Conservation (phyloP, 2,888 invertebrate genomes). For the Ecliptopera silaceata region DNA sequence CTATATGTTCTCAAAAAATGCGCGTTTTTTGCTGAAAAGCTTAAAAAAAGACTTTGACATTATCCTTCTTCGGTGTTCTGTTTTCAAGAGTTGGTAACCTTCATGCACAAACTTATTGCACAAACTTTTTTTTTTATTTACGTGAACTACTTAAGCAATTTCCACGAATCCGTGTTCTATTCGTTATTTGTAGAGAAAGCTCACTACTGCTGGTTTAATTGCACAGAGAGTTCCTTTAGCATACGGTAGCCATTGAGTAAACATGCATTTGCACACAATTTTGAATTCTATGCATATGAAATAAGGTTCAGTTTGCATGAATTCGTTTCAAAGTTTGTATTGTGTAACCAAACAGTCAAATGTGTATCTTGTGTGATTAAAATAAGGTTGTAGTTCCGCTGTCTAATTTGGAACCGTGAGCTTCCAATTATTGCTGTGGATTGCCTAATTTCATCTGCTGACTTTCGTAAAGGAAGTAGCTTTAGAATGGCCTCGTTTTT, state of each 20-base stretch:
- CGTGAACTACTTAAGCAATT: conserved; percentile 5
- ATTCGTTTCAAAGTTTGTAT: background rate
- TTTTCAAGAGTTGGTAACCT: too few species aligned
- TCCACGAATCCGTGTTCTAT: conserved; percentile 17
- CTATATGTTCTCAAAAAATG: too few species aligned
- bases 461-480: conserved; percentile 14
- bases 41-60: too few species aligned
- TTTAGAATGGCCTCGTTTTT: conserved; percentile 3
- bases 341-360: background rate
- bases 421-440: conserved; percentile 29
- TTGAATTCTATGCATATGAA: background rate
- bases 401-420: conserved; percentile 20
- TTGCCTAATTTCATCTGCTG: conserved; percentile 29
- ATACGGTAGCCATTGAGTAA: conserved; percentile 28
- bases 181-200: conserved; percentile 33
- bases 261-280: conserved; percentile 21
- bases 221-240: conserved; percentile 28
- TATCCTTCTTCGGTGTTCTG: too few species aligned
- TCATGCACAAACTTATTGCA: background rate
- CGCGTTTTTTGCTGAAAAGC: too few species aligned
- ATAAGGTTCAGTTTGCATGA: background rate
- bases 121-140: too few species aligned
- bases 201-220: conserved; percentile 30
- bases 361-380: conserved; percentile 1
- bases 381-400: conserved; percentile 9